Base-by-base conservation (phyloP, 92 coral and sea anemone genomes). In the Epizoanthus illoricatus region DNA sequence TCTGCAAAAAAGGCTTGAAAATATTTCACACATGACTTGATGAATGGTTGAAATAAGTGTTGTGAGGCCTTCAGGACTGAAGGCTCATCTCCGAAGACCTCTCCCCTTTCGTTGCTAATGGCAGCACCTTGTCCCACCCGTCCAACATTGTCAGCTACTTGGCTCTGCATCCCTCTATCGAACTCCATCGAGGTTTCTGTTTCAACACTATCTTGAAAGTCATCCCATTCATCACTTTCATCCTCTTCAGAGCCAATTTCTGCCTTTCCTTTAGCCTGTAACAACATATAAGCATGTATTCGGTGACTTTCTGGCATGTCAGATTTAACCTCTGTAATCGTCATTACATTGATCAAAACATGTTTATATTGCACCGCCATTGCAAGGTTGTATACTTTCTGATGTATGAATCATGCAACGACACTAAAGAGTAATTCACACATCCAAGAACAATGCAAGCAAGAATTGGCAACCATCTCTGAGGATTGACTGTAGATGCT, bases 1-100 rank as follows among this genome's bases (percentile, higher is more conserved):
- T 84, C 90, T 36, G 92, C 92, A 68, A 88, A 91, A 80, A 93
- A 93, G 13, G 85, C 76, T 86, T 93, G 97, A 64, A 91, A 93
- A 59, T 86, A 84, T 20, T 86, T 86, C 18, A 91, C 94, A 52
- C 97, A 93, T 0, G 97, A 90, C 73, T 93, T 94, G 33, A 93
- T 89, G 40, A 93, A 86, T 4, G 97, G 94, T 67, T 93, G 97
- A 73, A 91, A 91, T 12, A 86, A 49, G 45, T 79, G 90, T 21
- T 74, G 79, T 13, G 86, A 72, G 2, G 89, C 79, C 5, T 57
- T 69, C 15, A 84, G 74, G 43, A 52, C 68, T 1, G 60, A 69
- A 71, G 39, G 80, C 2, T n/a, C 55, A 9, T 39, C 33, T 81
- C 33, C 2, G 76, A 33, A 36, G 23, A 39, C 65, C 4, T 6